A percentile compares a stretch with the other conserved stretches of the same genome.
Conservation (phyloP, 2,113 vertebrate genomes). For the Athene noctua region DNA sequence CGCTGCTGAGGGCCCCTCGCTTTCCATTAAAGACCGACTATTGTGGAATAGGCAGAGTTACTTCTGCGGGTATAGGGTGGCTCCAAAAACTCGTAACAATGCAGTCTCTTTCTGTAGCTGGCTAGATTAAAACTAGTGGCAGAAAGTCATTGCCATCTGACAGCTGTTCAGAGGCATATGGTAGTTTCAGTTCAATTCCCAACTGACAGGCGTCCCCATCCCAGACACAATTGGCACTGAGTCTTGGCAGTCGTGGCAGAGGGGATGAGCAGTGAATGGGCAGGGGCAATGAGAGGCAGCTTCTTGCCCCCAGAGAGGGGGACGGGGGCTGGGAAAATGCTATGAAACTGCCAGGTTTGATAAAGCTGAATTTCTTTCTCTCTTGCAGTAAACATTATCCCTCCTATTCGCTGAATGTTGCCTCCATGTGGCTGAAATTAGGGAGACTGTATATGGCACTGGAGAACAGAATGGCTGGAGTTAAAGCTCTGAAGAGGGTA, state of each 20-base stretch:
- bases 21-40: background rate
- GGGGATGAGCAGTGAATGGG: background rate
- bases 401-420: constrained; percentile 90
- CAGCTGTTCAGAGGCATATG: constrained; percentile 60
- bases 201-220: background rate
- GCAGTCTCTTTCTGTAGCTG: constrained; percentile 17
- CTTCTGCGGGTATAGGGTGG: background rate
- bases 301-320: background rate
- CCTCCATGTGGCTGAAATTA: constrained; percentile 95
- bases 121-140: constrained; percentile 45
- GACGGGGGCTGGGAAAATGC: background rate
- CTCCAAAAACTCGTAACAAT: background rate
- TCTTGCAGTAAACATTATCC: constrained; percentile 87
- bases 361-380: background rate
- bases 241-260: constrained; percentile 18
- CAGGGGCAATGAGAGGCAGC: background rate
- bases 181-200: constrained; percentile 49
- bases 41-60: background rate
- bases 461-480: constrained; percentile 73
- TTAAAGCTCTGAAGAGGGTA: constrained; percentile 86
- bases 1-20: background rate
- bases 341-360: background rate
- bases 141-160: constrained; percentile 55
- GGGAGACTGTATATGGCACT: constrained; percentile 84
- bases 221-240: background rate